phyloP scores from a whole-genome alignment of 2,888 invertebrate genomes.

The Phortica magna region DNA sequence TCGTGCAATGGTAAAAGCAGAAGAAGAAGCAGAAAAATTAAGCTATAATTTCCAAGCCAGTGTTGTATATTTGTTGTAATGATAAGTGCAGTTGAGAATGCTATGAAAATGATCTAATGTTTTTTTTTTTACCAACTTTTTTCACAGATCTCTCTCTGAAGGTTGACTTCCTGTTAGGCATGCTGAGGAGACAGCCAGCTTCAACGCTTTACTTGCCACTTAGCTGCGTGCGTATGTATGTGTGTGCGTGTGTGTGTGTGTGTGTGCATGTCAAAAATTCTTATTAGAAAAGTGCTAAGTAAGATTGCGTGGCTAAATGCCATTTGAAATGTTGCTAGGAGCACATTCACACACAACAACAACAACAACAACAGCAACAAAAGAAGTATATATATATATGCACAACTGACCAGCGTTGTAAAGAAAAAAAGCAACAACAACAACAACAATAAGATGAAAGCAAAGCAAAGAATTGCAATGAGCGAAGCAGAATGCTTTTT shows the following conservation, averaged over 20 bases:
- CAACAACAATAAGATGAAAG: conserved; percentile 28
- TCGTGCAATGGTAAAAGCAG: too few species aligned
- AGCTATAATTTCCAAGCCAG: too few species aligned
- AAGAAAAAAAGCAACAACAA: conserved; percentile 31
- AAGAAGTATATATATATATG: conserved; percentile 18
- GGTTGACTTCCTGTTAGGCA: not conserved
- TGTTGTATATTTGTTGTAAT: too few species aligned
- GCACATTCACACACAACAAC: conserved; percentile 45
- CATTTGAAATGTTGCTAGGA: conserved; percentile 56
- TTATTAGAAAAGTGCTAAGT: conserved; percentile 55
- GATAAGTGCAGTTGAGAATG: too few species aligned
- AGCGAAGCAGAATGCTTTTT: conserved; percentile 9
- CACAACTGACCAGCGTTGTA: not conserved
- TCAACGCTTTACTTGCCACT: too few species aligned
- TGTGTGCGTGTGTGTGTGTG: not conserved
- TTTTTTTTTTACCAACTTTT: too few species aligned
- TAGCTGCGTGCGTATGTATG: not conserved
- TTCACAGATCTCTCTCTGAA: too few species aligned
- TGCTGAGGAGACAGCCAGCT: too few species aligned
- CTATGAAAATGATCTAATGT: too few species aligned
- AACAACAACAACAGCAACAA: conserved; percentile 39
- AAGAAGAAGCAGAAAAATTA: too few species aligned
- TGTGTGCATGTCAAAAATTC: conserved; percentile 27
- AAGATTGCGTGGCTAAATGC: conserved; percentile 23
- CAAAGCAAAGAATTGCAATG: conserved; percentile 18